These are phyloP conservation scores for Xenentodon cancila DNA, from an alignment of 2,797 vertebrate genomes.

Conservation along the genomic window DNA sequence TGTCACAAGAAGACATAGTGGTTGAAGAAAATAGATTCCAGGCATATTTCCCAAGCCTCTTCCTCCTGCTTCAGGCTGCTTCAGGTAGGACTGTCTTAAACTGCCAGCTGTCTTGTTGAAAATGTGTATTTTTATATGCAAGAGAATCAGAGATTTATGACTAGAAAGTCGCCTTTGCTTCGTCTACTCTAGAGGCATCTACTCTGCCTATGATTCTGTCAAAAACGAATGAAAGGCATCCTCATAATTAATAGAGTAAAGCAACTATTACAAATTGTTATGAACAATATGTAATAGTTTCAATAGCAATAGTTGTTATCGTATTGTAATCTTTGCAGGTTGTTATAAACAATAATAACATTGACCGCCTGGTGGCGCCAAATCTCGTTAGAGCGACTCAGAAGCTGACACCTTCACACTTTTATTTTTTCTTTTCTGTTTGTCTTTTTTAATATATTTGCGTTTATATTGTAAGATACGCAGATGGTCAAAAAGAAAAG, in stretches of 20 bases:
- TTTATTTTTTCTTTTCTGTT: neutral
- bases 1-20: neutral
- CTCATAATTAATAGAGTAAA: too few species aligned
- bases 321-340: too few species aligned
- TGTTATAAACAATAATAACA: neutral
- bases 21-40: conserved; percentile 57
- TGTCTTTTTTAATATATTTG: neutral
- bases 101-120: conserved; percentile 7
- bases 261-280: too few species aligned
- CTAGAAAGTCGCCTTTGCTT: neutral
- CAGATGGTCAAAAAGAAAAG: neutral
- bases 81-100: conserved; percentile 19
- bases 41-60: conserved; percentile 50
- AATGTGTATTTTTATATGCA: conserved; percentile 8
- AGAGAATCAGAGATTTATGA: too few species aligned
- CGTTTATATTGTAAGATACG: neutral
- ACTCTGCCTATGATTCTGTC: too few species aligned
- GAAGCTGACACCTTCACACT: neutral
- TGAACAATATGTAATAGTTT: too few species aligned
- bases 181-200: neutral
- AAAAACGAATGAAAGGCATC: too few species aligned
- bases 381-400: neutral
- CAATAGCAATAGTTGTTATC: too few species aligned
- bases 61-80: conserved; percentile 32
- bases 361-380: conserved; percentile 47